A percentile compares a stretch with the other conserved stretches of the same genome.
Conservation (phyloP, 2,888 invertebrate species). For the Alviniconcha strummeri region DNA sequence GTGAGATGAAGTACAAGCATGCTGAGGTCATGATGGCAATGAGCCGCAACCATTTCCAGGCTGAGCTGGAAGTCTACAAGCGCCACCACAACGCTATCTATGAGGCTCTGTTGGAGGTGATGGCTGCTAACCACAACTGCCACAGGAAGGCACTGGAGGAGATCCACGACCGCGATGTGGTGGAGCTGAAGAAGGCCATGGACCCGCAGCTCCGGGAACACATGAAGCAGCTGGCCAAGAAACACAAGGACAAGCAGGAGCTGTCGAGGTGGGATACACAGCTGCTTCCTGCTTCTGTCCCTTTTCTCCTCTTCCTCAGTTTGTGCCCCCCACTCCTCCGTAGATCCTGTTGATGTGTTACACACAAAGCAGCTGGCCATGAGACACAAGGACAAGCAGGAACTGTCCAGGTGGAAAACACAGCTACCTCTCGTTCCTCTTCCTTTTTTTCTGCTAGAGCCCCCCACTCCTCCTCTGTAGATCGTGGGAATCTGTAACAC, state of each 20-base stretch:
- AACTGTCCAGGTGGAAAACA: no score
- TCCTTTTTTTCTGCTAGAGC: no score
- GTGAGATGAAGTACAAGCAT: conserved; percentile 68
- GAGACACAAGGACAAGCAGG: no score
- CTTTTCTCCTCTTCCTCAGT: neutral
- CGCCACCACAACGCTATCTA: conserved; percentile 86
- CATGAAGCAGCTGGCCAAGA: conserved; percentile 89
- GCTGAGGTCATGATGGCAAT: conserved; percentile 66
- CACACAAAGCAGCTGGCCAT: no score
- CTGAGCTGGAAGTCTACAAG: conserved; percentile 85
- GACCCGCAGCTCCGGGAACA: conserved; percentile 90
- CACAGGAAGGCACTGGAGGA: conserved; percentile 75
- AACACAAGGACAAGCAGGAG: conserved; percentile 92
- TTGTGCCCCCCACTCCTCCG: neutral
- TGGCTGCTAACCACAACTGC: conserved; percentile 55
- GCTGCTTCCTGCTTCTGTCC: neutral
- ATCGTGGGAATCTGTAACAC: no score
- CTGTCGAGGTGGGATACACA: conserved; percentile 77
- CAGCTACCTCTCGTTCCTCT: no score
- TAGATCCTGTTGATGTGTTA: no score
- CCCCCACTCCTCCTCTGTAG: no score
- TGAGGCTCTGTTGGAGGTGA: conserved; percentile 54
- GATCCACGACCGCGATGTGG: conserved; percentile 72
- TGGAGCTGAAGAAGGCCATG: conserved; percentile 81
- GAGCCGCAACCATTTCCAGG: conserved; percentile 80